A percentile compares a stretch with the other conserved stretches of the same genome.
Conservation (phyloP, 1,140 invertebrate species). For the Atta colombica region DNA sequence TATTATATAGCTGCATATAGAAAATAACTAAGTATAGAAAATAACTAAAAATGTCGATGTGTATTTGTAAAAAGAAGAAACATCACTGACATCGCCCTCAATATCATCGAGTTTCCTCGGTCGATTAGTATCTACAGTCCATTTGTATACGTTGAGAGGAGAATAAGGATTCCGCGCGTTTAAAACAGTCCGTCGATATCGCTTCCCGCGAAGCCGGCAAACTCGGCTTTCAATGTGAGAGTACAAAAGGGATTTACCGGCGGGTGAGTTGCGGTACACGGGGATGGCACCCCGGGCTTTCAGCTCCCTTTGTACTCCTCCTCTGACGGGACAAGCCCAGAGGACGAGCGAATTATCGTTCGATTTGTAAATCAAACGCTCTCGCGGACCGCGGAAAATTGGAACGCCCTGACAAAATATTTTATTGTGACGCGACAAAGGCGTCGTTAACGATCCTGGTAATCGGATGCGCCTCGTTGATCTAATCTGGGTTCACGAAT, state of each 20-base stretch:
- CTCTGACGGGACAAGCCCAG: conserved; percentile 18
- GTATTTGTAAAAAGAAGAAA: neutral
- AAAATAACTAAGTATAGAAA: neutral
- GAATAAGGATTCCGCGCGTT: conserved; percentile 15
- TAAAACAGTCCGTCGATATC: conserved; percentile 59
- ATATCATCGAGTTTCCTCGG: neutral
- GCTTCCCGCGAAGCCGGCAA: neutral
- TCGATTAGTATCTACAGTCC: neutral
- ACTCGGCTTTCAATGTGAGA: conserved; percentile 26
- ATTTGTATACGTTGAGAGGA: conserved; percentile 17
- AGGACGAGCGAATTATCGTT: conserved; percentile 72
- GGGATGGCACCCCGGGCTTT: conserved; percentile 17
- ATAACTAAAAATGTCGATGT: neutral
- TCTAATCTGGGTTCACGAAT: neutral
- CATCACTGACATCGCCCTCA: neutral
- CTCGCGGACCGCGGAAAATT: conserved; percentile 48
- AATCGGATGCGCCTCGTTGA: conserved; percentile 24
- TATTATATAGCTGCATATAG: neutral
- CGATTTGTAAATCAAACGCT: conserved; percentile 77
- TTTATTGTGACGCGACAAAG: conserved; percentile 53
- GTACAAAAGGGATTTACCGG: conserved; percentile 64
- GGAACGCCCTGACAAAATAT: conserved; percentile 49
- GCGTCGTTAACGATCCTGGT: conserved; percentile 34
- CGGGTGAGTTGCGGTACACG: conserved; percentile 56
- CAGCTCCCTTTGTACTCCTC: conserved; percentile 51